phyloP scores from a whole-genome alignment of 2,113 vertebrate species.

The Enhydra lutris region DNA sequence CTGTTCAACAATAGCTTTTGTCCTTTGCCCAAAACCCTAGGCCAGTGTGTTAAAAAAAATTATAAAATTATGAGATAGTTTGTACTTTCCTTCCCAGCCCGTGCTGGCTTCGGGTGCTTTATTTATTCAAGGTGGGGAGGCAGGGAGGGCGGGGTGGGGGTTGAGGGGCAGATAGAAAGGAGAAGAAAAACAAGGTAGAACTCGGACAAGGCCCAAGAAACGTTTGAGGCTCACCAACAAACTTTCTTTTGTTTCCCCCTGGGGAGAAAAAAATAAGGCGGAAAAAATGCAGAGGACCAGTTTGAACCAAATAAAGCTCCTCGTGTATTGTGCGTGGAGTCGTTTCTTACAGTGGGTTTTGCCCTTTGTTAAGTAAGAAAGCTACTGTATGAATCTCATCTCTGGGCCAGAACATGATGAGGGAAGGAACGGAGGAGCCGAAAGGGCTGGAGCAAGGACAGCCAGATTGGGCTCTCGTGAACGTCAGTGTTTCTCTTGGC shows the following conservation, averaged over 20 bases:
- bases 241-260: slow-evolving; percentile 81
- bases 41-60: slow-evolving; percentile 79
- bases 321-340: neutral
- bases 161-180: slow-evolving; percentile 55
- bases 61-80: slow-evolving; percentile 84
- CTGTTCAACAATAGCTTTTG: slow-evolving; percentile 85
- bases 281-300: slow-evolving; percentile 63
- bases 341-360: neutral
- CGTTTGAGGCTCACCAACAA: slow-evolving; percentile 80
- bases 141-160: slow-evolving; percentile 73
- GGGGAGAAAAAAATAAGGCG: slow-evolving; percentile 35
- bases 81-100: slow-evolving; percentile 82
- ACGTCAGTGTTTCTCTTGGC: neutral
- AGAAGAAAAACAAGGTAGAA: slow-evolving; percentile 85
- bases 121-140: slow-evolving; percentile 89
- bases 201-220: slow-evolving; percentile 84
- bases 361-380: neutral
- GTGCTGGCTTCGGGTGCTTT: slow-evolving; percentile 83
- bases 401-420: neutral
- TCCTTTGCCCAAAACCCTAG: slow-evolving; percentile 84
- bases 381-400: accelerated
- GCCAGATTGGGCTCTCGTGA: neutral
- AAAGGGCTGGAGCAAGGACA: slow-evolving; percentile 32
- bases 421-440: neutral
- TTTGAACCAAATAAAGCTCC: slow-evolving; percentile 56